phyloP scores from a whole-genome alignment of 2,888 invertebrate genomes.

The Heteromurus nitidus region DNA sequence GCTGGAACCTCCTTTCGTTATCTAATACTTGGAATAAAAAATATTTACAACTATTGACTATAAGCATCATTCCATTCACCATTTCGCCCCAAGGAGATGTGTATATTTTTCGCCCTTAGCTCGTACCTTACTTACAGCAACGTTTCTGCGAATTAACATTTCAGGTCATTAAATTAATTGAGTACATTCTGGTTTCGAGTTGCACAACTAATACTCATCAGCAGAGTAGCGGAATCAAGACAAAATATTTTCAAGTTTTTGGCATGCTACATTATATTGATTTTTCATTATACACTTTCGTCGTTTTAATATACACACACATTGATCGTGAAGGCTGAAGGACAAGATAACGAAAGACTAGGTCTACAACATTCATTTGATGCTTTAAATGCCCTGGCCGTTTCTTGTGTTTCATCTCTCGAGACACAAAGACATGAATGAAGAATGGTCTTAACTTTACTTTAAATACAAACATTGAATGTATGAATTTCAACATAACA shows the following conservation, averaged over 20 bases:
- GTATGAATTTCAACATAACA: no score
- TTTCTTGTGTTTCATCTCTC: conserved; percentile 43
- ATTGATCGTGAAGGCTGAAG: conserved; percentile 48
- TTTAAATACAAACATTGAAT: no score
- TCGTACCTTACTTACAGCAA: background rate
- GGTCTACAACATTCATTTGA: conserved; percentile 44
- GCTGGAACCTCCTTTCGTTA: conserved; percentile 27
- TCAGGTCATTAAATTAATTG: background rate
- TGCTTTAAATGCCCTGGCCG: conserved; percentile 29
- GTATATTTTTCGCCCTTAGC: no score
- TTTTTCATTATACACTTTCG: no score
- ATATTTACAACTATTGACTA: background rate
- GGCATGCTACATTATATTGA: background rate
- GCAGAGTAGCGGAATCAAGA: conserved; percentile 8
- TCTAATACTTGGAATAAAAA: background rate
- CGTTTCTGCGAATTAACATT: no score
- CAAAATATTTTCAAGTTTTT: background rate
- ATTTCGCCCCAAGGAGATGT: background rate
- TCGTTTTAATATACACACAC: background rate
- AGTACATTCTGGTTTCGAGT: conserved; percentile 30
- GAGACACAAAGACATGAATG: no score
- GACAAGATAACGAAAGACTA: conserved; percentile 62
- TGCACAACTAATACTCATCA: background rate
- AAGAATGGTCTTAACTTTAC: no score
- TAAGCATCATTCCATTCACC: background rate